Evolutionary conservation across 37 sponge, comb jelly and placozoan species (phyloP), one percentile per base, ranked within the genome.

Genomic region (Chondrilla cf. caribensis): DNA sequence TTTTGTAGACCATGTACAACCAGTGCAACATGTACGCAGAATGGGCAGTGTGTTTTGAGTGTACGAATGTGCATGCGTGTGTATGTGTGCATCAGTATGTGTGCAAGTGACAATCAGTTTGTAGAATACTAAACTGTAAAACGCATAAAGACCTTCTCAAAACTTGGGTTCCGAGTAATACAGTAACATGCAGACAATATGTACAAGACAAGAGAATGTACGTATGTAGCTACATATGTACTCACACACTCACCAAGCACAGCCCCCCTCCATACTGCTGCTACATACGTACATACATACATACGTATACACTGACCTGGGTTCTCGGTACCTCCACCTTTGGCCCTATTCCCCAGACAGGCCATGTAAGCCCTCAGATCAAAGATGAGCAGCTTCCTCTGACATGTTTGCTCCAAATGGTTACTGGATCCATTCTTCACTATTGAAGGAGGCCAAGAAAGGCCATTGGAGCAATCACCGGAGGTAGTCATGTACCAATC

Each of bases 251-350:
- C 51, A 47, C 51, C n/a, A 47, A 47, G 11, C 51, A 47, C 51
- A 47, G 9, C 6, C 51, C 57, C 57, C 17, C 57, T 19, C n/a
- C n/a, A n/a, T n/a, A n/a, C 28, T 25, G 67, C 67, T 65, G 26
- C 67, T 2, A 64, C 66, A n/a, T 64, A 64, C 66, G 8, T 29
- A n/a, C n/a, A n/a, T n/a, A n/a, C 3, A 6, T 6, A 59, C 60
- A 28, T n/a, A n/a, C 60, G 39, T 33, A 67, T 6, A 3, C 8
- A 26, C 79, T 62, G 18, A 94, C 95, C 95, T 81, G 77, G 38
- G 62, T 83, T 85, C 77, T 95, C 96, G 58, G 83, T 81, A 18
- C 96, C 96, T 39, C 97, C 97, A 17, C 97, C 95, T 67, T 92
- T 94, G 18, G 90, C 90, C 60, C 90, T 84, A 88, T 97, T 97